Percentiles rank a stretch among this genome's conserved stretches.
Conservation (phyloP, 2,113 vertebrate genomes). For the Aviceda subcristata region DNA sequence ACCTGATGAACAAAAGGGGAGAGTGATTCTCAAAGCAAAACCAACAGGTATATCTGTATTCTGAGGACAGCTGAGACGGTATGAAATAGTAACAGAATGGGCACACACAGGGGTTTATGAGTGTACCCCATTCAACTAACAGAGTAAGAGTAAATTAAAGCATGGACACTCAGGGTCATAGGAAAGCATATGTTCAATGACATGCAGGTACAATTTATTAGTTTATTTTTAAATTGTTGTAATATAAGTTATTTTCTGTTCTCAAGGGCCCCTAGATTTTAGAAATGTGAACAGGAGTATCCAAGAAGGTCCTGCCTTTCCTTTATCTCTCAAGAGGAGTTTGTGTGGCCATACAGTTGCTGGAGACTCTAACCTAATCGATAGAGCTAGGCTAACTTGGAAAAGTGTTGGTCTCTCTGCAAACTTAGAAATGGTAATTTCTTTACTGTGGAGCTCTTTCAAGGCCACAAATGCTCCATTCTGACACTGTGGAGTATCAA, state of each 20-base stretch:
- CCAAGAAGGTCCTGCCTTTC: background rate
- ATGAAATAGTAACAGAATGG: background rate
- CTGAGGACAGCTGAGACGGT: background rate
- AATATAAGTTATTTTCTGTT: background rate
- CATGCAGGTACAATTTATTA: background rate
- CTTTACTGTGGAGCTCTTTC: background rate
- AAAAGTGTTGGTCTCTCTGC: background rate
- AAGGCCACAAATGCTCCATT: background rate
- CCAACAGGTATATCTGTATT: background rate
- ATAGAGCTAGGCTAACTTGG: background rate
- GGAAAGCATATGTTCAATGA: background rate
- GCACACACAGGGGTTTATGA: background rate
- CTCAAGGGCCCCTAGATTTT: background rate
- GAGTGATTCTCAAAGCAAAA: background rate
- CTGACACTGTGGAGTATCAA: background rate
- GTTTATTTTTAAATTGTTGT: background rate
- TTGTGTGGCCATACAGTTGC: background rate
- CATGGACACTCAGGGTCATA: background rate
- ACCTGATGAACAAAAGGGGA: background rate
- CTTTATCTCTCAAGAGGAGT: background rate
- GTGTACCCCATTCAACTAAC: background rate
- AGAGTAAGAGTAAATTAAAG: background rate
- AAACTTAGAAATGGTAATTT: background rate
- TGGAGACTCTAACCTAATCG: background rate
- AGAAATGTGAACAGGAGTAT: background rate